Conservation (phyloP, 37 sponge, comb jelly and placozoan genomes). For the Spongilla lacustris region DNA sequence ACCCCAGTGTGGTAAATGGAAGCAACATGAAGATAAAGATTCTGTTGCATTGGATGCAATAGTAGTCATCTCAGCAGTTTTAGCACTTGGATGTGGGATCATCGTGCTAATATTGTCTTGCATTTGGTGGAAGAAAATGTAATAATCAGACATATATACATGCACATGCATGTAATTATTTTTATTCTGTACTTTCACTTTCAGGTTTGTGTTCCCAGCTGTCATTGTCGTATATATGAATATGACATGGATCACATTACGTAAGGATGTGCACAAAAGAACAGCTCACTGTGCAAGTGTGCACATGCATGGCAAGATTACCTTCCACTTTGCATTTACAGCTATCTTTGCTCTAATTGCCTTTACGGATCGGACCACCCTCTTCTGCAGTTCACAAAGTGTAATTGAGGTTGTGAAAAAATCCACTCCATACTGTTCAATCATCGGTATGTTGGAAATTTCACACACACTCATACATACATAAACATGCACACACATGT, state of each 20-base stretch:
- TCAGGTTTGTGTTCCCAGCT: constrained; percentile 4
- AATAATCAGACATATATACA: too few species aligned
- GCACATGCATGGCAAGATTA: not conserved
- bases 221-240: not conserved
- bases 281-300: not conserved
- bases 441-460: not conserved
- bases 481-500: not conserved
- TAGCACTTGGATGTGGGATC: constrained; percentile 11
- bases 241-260: not conserved
- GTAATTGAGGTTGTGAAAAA: not conserved
- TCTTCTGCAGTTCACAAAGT: constrained; percentile 25
- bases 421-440: constrained; percentile 37
- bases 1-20: constrained; percentile 21
- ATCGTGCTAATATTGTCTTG: constrained; percentile 31
- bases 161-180: not conserved
- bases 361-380: constrained; percentile 5
- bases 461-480: not conserved
- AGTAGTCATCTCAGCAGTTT: not conserved
- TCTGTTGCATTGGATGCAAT: not conserved
- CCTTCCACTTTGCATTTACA: not conserved
- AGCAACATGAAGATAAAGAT: not conserved
- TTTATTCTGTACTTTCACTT: not conserved
- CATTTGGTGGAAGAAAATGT: constrained; percentile 48
- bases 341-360: constrained; percentile 29
- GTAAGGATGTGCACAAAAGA: not conserved